These are phyloP conservation scores for Marisa cornuarietis DNA, from an alignment of 1,140 invertebrate genomes.

Conservation along the genomic window DNA sequence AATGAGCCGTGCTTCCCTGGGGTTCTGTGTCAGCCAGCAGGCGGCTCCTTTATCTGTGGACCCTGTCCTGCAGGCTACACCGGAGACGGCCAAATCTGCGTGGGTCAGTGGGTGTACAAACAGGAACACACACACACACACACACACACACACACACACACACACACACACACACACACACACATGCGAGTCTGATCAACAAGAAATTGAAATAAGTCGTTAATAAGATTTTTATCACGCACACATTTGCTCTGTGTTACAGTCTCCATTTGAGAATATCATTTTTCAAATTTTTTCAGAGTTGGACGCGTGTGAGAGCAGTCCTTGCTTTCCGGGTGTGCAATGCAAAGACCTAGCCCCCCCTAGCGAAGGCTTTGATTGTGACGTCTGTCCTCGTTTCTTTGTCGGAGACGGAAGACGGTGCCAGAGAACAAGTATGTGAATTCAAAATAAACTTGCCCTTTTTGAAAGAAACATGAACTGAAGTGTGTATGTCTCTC, in stretches of 20 bases:
- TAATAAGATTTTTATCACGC: not conserved
- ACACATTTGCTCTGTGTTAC: no score
- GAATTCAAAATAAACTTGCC: no score
- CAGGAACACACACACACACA: no score
- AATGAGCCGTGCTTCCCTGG: slow-evolving; percentile 32
- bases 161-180: no score
- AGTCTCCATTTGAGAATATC: not conserved
- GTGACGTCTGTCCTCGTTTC: slow-evolving; percentile 33
- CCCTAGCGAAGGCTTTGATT: slow-evolving; percentile 27
- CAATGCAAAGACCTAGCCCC: slow-evolving; percentile 25
- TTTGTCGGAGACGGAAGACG: slow-evolving; percentile 29
- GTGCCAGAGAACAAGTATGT: slow-evolving; percentile 23
- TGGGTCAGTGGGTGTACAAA: not conserved
- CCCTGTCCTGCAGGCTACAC: slow-evolving; percentile 32
- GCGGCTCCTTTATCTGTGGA: slow-evolving; percentile 24
- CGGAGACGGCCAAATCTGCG: slow-evolving; percentile 30
- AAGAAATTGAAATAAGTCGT: not conserved
- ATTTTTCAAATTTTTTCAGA: slow-evolving; percentile 22
- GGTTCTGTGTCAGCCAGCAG: slow-evolving; percentile 18
- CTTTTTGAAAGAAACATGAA: no score
- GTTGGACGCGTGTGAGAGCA: slow-evolving; percentile 23
- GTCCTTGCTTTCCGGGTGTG: slow-evolving; percentile 34
- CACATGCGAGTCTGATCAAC: no score
- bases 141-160: no score
- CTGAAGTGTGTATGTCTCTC: not conserved